Evolutionary conservation across 2,797 vertebrate genomes (phyloP), one percentile per base, ranked within the genome.

Genomic region (Bovichtus variegatus): DNA sequence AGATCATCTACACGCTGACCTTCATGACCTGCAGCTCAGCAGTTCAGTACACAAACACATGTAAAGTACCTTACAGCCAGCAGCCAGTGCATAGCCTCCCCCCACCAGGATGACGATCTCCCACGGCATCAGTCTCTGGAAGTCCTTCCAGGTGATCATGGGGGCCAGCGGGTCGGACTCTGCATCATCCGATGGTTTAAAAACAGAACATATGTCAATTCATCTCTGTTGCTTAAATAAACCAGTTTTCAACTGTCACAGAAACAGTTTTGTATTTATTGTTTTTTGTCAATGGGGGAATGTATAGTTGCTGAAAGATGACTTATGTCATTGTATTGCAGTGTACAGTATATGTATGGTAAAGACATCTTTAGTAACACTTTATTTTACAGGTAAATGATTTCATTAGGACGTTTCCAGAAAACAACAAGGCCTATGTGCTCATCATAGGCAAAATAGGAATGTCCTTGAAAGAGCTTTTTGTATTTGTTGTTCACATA

Each of bases 111-210:
- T 97, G 47, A 99, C 98, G 1, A 99, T 99, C 92, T 99, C 98
- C 98, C 98, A 99, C 2, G 98, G 98, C 98, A 99, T 99, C 72
- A 98, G 96, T 78, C 93, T 97, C 94, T 99, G 97, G 82, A 99
- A 99, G 90, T 99, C 98, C 83, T 98, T 98, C 98, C 98, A 99
- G 0, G 96, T 98, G 87, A 99, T 97, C 93, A 99, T 99, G 7
- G 98, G 96, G 49, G 97, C 96, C 53, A 93, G 57, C 1, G 93
- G 87, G 65, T 94, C 86, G 15, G 81, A 63, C 31, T 94, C 86
- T 3, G 92, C 64, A 15, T 80, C 80, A 0, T 76, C 96, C 95
- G 16, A 47, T 64, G 27, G 23, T 47, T 86, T 57, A 18, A 68
- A 60, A n/a, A 74, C 31, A 81, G 11, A 25, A 40, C 43, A 68